phyloP scores from a whole-genome alignment of 2,797 vertebrate species.

The Syngnathus rostellatus region DNA sequence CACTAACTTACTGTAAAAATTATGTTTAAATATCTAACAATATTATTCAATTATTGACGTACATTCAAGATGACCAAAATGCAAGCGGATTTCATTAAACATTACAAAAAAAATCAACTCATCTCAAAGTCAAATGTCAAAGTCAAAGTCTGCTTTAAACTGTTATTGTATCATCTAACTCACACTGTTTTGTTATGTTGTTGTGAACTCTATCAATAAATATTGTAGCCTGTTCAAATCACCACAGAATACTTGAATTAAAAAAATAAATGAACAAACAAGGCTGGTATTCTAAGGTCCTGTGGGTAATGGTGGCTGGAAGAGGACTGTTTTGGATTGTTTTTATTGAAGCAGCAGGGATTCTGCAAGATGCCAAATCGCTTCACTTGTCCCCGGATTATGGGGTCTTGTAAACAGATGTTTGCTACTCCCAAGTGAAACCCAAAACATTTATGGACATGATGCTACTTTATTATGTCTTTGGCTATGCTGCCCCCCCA shows the following conservation, averaged over 20 bases:
- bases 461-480: not conserved
- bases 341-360: not conserved
- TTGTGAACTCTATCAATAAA: too few relatives aligned
- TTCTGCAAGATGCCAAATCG: not conserved
- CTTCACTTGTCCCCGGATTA: not conserved
- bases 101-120: not conserved
- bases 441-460: constrained; percentile 1
- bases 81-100: not conserved
- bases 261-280: not conserved
- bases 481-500: not conserved
- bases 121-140: too few relatives aligned
- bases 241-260: not conserved
- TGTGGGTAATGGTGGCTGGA: not conserved
- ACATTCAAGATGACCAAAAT: not conserved
- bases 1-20: too few relatives aligned
- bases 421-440: not conserved
- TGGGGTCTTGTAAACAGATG: constrained; percentile 2
- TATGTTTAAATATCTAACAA: too few relatives aligned
- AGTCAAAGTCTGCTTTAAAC: too few relatives aligned
- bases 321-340: not conserved
- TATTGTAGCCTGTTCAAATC: not conserved
- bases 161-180: too few relatives aligned
- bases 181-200: too few relatives aligned
- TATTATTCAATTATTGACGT: not conserved
- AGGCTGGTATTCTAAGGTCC: not conserved